Base-by-base conservation (phyloP, 2,888 invertebrate genomes). In the Zaprionus bogoriensis region DNA sequence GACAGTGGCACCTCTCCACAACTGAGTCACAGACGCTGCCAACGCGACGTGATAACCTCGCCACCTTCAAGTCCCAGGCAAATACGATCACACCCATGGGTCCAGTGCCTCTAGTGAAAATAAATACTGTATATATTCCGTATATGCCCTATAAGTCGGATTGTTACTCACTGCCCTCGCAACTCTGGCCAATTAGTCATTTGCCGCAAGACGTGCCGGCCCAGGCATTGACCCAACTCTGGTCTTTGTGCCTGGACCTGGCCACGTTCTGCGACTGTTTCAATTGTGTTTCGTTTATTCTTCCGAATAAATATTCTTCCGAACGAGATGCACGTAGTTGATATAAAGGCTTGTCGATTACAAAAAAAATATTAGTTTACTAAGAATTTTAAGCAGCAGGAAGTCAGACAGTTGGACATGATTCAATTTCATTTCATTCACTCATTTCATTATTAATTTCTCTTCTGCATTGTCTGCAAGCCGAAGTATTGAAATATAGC, bases 1-100 rank as follows among this genome's bases (percentile, higher is more conserved):
- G 12, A 20, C 5, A 23, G 41, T 0, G 27, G 7, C 5, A 23
- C 23, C 27, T 20, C 42, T 38, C 27, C n/a, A 19, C 19, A 53
- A 57, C 64, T 74, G 70, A 74, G 52, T 74, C 70, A 70, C 27
- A 28, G 45, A 19, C 45, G 36, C 25, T 69, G 52, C 50, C 42
- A 30, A 20, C 30, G 17, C 14, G 10, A 39, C 38, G 48, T 54
- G 71, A 71, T 74, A 74, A 74, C 71, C 71, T 50, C 39, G 65
- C 30, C 75, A 48, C 54, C 71, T 42, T 36, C 27, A 41, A 32
- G 39, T 19, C 10, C 10, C 17, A 30, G 22, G 6, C 10, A 65
- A 47, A 52, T 53, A 45, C 32, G 36, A 12, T 41, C 25, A 20
- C 30, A 27, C 36, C 27, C 14, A 19, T 4, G 47, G 36, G 22